Base-by-base conservation (phyloP, 2,888 invertebrate species). In the Ceriagrion tenellum region DNA sequence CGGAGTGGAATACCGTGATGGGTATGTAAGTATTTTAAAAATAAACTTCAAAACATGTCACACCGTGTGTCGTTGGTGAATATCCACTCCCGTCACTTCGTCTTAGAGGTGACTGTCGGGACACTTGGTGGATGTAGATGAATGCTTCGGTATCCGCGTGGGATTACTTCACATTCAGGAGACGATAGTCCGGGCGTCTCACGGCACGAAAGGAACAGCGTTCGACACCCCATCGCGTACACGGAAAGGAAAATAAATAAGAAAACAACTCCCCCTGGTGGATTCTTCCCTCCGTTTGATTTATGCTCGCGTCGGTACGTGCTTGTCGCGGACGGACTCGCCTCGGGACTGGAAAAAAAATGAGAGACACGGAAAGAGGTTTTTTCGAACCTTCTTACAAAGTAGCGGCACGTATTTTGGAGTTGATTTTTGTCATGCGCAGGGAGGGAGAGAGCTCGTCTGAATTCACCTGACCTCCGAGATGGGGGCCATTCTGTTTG, bases 191-290 rank as follows among this genome's bases (percentile, higher is more conserved):
- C 30, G 12, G 16, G 35, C 35, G 16, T 35, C 81, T 35, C 81
- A 81, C 69, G n/a, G 81, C 26, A 4, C 8, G 23, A 35, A 81
- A 35, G 26, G 81, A 8, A 13, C 6, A 12, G 30, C 81, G 18
- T 81, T 81, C 35, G 81, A 35, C 81, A 81, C 81, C 81, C 81
- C 81, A 81, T 81, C 81, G 81, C 18, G 81, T 30, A 35, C 69
- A 12, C 13, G 30, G 18, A 30, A 35, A 13, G 69, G 81, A 30
- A 81, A 35, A 35, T 10, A 81, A 35, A 35, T 13, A 81, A 69
- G 23, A 69, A 69, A 81, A 81, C 0, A 81, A 35, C 10, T 35
- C 81, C 81, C 16, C 81, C n/a, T n/a, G 6, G 8, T 81, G 81
- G 35, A 35, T 81, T 35, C 30, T 35, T 16, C 35, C 81, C 26